Conservation (phyloP, 1,140 invertebrate species). For the Formica selysi region DNA sequence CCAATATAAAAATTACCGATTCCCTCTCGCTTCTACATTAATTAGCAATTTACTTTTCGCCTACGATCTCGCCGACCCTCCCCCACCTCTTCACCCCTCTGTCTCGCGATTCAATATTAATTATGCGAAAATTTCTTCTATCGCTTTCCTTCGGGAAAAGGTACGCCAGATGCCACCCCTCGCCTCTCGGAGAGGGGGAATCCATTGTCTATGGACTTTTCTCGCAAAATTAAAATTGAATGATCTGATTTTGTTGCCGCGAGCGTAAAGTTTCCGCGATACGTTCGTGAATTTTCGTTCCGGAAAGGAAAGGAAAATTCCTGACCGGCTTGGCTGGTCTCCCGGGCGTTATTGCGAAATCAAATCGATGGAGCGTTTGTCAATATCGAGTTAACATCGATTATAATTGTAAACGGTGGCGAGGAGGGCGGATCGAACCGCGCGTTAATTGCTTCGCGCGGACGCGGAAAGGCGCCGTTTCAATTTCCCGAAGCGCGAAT, state of each 20-base stretch:
- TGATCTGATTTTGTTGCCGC: constrained; percentile 15
- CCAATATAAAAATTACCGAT: constrained; percentile 56
- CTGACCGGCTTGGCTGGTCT: background rate
- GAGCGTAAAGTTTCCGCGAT: constrained; percentile 27
- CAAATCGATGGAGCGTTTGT: constrained; percentile 55
- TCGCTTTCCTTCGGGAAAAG: background rate
- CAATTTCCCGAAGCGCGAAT: constrained; percentile 43
- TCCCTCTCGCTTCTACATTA: constrained; percentile 47
- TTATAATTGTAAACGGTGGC: constrained; percentile 53
- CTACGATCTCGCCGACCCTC: constrained; percentile 3
- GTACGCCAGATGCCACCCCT: background rate
- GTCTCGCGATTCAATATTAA: constrained; percentile 45
- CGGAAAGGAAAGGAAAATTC: constrained; percentile 12
- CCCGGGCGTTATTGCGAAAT: constrained; percentile 48
- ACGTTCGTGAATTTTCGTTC: constrained; percentile 40
- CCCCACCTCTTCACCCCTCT: background rate
- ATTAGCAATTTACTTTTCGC: constrained; percentile 56
- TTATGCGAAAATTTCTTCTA: constrained; percentile 57
- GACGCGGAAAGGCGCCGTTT: constrained; percentile 22
- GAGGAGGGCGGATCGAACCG: background rate
- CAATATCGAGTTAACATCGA: constrained; percentile 60
- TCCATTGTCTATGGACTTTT: constrained; percentile 34
- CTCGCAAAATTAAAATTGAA: constrained; percentile 34
- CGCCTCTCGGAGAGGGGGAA: background rate
- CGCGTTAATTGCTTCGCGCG: constrained; percentile 46